Percentiles rank a stretch among this genome's conserved stretches.
Conservation (phyloP, 2,888 invertebrate species). For the Eucriotettix oculatus region DNA sequence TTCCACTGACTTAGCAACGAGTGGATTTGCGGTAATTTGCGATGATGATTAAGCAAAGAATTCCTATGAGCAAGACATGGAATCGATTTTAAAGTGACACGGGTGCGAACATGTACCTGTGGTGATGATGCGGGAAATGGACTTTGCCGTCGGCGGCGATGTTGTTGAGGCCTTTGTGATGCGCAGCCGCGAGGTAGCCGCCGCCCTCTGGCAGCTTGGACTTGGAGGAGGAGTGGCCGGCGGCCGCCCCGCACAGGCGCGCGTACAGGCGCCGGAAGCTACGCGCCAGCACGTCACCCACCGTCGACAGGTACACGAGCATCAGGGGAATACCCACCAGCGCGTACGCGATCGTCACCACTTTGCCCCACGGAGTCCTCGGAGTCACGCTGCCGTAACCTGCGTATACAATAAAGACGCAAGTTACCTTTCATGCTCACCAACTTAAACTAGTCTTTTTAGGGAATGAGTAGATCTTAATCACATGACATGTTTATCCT, state of each 20-base stretch:
- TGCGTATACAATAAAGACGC: constrained; percentile 23
- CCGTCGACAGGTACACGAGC: constrained; percentile 72
- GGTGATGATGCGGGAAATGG: background rate
- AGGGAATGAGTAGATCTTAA: no score
- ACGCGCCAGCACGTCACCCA: constrained; percentile 70
- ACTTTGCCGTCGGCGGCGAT: background rate
- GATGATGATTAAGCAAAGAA: no score
- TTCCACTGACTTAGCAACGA: no score
- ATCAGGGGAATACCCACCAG: constrained; percentile 76
- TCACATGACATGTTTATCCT: no score
- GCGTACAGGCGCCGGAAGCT: constrained; percentile 57
- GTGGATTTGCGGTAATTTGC: no score
- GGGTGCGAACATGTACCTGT: background rate
- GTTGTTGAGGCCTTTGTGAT: constrained; percentile 8
- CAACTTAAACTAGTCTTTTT: no score
- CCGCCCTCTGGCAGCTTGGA: constrained; percentile 19
- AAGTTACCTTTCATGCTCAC: no score
- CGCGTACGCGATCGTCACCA: constrained; percentile 71
- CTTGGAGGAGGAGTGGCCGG: constrained; percentile 9
- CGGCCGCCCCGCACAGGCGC: constrained; percentile 26
- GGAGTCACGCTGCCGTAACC: constrained; percentile 77
- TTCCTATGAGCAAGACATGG: no score
- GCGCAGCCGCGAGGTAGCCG: constrained; percentile 18
- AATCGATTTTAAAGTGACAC: no score
- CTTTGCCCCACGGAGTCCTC: constrained; percentile 58